Conservation (phyloP, 2,888 invertebrate species). For the Tetrapedia diversipes region DNA sequence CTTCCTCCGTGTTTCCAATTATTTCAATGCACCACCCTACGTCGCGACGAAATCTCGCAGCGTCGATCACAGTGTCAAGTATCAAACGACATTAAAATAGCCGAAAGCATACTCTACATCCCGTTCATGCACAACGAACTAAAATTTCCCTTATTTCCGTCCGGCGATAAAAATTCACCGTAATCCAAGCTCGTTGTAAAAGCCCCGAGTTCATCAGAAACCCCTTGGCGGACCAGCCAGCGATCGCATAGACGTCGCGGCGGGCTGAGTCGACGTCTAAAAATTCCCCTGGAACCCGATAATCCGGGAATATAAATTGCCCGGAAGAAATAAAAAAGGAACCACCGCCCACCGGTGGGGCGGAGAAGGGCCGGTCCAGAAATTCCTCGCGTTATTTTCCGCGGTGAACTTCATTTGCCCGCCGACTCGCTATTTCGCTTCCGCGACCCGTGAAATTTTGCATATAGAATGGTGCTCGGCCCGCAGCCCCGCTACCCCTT, state of each 20-base stretch:
- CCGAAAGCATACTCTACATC: background rate
- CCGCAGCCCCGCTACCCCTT: conserved; percentile 23
- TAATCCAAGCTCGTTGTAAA: conserved; percentile 20
- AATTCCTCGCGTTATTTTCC: conserved; percentile 67
- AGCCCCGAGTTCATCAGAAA: conserved; percentile 38
- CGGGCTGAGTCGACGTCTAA: conserved; percentile 6
- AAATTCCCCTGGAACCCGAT: conserved; percentile 54
- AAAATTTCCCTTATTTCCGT: background rate
- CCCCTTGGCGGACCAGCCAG: conserved; percentile 25
- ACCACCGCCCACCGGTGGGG: background rate
- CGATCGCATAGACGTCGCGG: conserved; percentile 42
- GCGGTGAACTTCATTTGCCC: conserved; percentile 65
- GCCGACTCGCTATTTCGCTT: conserved; percentile 72
- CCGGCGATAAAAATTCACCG: background rate
- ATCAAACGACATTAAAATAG: background rate
- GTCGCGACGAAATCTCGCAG: too few species aligned
- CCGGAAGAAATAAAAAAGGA: conserved; percentile 53
- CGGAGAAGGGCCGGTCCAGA: conserved; percentile 28
- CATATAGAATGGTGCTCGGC: conserved; percentile 73
- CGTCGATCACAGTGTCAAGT: too few species aligned
- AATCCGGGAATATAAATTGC: conserved; percentile 61
- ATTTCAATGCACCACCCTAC: too few species aligned
- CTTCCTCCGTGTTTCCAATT: too few species aligned
- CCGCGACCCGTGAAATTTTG: conserved; percentile 77
- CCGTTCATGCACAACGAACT: conserved; percentile 3